Conservation (phyloP, 2,888 invertebrate species). For the Amblyjoppa fuscipennis region DNA sequence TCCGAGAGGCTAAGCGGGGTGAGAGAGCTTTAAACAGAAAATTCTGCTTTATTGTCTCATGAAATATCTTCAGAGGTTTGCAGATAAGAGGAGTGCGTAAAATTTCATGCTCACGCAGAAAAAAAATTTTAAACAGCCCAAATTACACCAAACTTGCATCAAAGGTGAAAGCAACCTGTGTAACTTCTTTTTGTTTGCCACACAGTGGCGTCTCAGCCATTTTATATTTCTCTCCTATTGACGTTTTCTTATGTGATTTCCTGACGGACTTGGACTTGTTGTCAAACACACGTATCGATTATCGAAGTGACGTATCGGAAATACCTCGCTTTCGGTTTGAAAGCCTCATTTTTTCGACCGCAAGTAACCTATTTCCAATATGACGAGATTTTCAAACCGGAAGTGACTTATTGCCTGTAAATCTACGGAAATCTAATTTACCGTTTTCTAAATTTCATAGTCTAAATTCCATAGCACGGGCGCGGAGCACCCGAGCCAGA, state of each 20-base stretch:
- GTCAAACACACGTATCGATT: not conserved
- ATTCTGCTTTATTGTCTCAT: not conserved
- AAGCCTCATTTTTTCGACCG: too few species aligned
- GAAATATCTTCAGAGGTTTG: slow-evolving; percentile 1
- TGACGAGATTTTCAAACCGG: too few species aligned
- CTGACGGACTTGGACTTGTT: not conserved
- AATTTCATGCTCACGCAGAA: not conserved
- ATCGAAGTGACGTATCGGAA: not conserved
- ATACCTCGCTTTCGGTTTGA: too few species aligned
- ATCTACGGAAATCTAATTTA: too few species aligned
- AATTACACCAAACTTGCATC: not conserved
- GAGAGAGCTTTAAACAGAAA: not conserved
- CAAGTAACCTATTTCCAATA: too few species aligned
- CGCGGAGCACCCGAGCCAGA: not conserved
- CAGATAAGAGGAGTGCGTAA: not conserved
- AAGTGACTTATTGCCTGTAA: too few species aligned
- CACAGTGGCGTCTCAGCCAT: not conserved
- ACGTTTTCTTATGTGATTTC: not conserved
- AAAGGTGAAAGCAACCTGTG: not conserved
- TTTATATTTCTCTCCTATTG: not conserved
- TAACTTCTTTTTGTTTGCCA: not conserved
- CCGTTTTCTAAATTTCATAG: too few species aligned
- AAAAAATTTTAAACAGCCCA: not conserved
- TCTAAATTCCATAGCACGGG: not conserved
- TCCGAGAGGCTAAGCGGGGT: not conserved